Base-by-base conservation (phyloP, 92 coral and sea anemone species). In the Micromussa lordhowensis region DNA sequence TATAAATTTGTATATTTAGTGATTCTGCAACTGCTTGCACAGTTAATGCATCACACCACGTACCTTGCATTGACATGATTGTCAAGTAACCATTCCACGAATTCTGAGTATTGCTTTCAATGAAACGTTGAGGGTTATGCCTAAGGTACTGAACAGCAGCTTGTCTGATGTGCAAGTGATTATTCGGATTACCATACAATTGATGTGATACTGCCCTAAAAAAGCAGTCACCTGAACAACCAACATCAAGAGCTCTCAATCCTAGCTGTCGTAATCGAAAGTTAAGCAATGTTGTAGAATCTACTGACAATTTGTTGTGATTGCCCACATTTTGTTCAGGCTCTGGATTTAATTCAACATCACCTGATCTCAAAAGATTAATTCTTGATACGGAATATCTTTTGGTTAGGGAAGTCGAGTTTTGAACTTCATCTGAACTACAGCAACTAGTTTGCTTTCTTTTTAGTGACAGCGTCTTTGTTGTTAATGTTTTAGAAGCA, bases 201-300 rank as follows among this genome's bases (percentile, higher is more conserved):
- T 90, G 93, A 78, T 85, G 90, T 13, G 90, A 85, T 29, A 90
- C 93, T 3, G 93, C 85, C 51, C 82, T 73, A 87, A 90, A 86
- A 79, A 90, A 86, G 36, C 93, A 90, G 71, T 75, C 82, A 66
- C 90, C 82, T 19, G 61, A 82, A 66, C 90, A n/a, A n/a, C n/a
- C n/a, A n/a, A n/a, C n/a, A n/a, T n/a, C n/a, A n/a, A n/a, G n/a
- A n/a, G n/a, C n/a, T 49, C 4, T 49, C 54, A 49, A 49, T 49
- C 54, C 54, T 12, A 49, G 12, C 54, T 49, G 54, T 49, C 54
- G 5, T 49, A 49, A 78, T 83, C 73, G 72, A 86, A 81, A 53
- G 58, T 90, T 36, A 85, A 73, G 57, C 88, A 78, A 84, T 63
- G 78, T 55, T 57, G 89, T 16, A 36, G 77, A 49, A 49, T 49